These are phyloP conservation scores for Helicoverpa zea DNA, from an alignment of 1,140 invertebrate genomes.

Conservation along the genomic window DNA sequence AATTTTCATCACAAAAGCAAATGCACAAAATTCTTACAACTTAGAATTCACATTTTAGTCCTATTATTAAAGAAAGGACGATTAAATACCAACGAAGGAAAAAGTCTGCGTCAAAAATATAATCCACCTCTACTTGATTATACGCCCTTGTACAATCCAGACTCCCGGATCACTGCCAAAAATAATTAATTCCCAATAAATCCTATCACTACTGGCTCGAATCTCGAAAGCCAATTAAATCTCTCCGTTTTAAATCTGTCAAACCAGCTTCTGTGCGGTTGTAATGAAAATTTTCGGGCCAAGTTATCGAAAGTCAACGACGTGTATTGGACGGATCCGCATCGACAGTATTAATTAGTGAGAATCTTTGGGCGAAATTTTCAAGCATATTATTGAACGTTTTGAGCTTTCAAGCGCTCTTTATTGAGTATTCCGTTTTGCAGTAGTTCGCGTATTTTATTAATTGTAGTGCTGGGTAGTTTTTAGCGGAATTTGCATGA, in stretches of 20 bases:
- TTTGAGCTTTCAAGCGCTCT: slow-evolving; percentile 21
- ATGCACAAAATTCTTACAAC: not conserved
- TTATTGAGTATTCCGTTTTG: not conserved
- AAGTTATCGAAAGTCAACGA: slow-evolving; percentile 37
- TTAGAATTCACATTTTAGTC: not conserved
- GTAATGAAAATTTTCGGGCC: slow-evolving; percentile 48
- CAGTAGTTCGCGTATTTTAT: slow-evolving; percentile 1
- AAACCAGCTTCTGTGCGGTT: slow-evolving; percentile 15
- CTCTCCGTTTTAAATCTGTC: slow-evolving; percentile 39
- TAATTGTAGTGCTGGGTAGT: not conserved
- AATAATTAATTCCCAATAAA: slow-evolving; percentile 38
- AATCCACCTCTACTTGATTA: slow-evolving; percentile 1
- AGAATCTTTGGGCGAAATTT: slow-evolving; percentile 31
- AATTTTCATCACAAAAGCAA: not conserved
- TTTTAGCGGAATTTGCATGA: not conserved
- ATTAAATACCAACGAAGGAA: not conserved
- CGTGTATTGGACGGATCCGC: slow-evolving; percentile 39
- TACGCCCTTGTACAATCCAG: not conserved
- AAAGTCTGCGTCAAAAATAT: not conserved
- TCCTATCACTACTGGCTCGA: slow-evolving; percentile 18
- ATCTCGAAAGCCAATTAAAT: slow-evolving; percentile 47
- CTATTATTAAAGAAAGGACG: too few relatives aligned
- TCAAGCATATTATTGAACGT: slow-evolving; percentile 15
- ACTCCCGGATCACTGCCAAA: slow-evolving; percentile 17
- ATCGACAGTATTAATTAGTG: slow-evolving; percentile 31